Evolutionary conservation across 2,888 invertebrate genomes (phyloP).

Genomic region (Halictus quadricinctus): DNA sequence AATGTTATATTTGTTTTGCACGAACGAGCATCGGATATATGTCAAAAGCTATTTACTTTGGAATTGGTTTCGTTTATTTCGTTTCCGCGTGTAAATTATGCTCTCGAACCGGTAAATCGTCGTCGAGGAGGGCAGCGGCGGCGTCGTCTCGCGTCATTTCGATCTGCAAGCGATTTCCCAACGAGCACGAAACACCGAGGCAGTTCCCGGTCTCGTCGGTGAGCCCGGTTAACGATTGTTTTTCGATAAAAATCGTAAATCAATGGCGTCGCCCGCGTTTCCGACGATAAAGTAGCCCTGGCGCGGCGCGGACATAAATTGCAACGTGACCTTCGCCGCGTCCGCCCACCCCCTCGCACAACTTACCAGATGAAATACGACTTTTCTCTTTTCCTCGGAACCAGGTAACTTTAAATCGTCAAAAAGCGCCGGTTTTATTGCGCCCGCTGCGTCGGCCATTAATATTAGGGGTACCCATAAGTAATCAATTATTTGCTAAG

Average conservation of each 20-base stretch:
- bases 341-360: conserved; percentile 23
- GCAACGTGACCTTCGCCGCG: conserved; percentile 47
- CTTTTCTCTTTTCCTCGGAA: conserved; percentile 28
- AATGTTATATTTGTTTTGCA: neutral
- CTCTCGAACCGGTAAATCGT: neutral
- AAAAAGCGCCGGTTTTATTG: conserved; percentile 40
- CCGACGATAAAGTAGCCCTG: conserved; percentile 39
- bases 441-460: conserved; percentile 20
- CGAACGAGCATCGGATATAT: neutral
- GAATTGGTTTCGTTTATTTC: neutral
- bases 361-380: conserved; percentile 46
- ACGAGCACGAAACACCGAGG: neutral
- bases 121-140: neutral
- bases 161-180: neutral
- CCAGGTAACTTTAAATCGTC: conserved; percentile 50
- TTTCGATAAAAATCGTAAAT: conserved; percentile 53
- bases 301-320: conserved; percentile 43
- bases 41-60: neutral
- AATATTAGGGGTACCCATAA: too few species aligned
- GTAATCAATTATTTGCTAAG: too few species aligned
- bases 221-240: conserved; percentile 47
- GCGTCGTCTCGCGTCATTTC: neutral
- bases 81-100: neutral
- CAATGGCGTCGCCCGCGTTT: conserved; percentile 32
- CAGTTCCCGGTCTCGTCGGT: neutral